These are phyloP conservation scores for Percina caprodes DNA, from an alignment of 2,113 vertebrate species.

Conservation along the genomic window DNA sequence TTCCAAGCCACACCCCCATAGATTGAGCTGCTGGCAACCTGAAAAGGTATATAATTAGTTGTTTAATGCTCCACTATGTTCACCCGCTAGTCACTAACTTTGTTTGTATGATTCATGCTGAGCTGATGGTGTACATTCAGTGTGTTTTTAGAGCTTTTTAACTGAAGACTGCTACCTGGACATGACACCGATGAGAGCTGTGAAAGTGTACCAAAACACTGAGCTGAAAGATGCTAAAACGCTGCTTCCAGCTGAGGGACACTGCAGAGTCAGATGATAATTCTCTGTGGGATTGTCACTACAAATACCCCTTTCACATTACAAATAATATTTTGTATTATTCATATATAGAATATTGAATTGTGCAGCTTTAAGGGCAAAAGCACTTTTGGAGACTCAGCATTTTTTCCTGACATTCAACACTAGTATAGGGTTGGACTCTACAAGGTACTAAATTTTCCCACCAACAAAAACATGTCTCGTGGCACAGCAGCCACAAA, in stretches of 20 bases:
- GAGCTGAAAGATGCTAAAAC: not conserved
- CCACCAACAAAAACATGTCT: constrained; percentile 6
- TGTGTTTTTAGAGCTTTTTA: not conserved
- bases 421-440: not conserved
- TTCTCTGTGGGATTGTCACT: not conserved
- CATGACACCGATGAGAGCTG: not conserved
- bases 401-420: constrained; percentile 10
- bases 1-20: no score
- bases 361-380: not conserved
- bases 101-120: not conserved
- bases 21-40: no score
- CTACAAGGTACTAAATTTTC: not conserved
- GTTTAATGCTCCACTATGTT: not conserved
- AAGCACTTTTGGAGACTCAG: not conserved
- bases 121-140: not conserved
- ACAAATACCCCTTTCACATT: not conserved
- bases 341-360: constrained; percentile 8
- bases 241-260: not conserved
- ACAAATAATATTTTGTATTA: not conserved
- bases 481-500: constrained; percentile 15
- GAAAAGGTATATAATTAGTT: no score
- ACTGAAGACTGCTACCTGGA: not conserved
- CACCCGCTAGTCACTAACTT: not conserved
- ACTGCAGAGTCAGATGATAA: not conserved
- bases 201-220: not conserved